Base-by-base conservation (phyloP, 37 sponge, comb jelly and placozoan genomes). In the Cliona cf. orientalis region DNA sequence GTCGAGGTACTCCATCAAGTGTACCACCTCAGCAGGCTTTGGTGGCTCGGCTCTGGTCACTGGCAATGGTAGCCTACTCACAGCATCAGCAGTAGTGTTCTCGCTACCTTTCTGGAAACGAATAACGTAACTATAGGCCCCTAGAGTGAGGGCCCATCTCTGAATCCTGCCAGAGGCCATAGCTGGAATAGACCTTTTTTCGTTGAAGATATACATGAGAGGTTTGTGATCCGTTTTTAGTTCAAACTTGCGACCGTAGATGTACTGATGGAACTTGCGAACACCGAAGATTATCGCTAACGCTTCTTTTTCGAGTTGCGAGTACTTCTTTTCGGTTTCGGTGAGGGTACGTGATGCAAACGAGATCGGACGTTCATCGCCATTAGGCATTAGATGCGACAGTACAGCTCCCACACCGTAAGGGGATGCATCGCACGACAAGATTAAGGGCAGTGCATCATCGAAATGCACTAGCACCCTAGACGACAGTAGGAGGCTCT, bases 181-280 rank as follows among this genome's bases (percentile, higher is more conserved):
- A 25, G 73, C 46, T 63, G 84, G 76, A 33, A 84, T 65, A 29
- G 59, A 26, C 58, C 58, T 78, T 25, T 22, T 40, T 5, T 34
- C 57, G 40, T 38, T 31, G 33, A 90, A 84, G 44, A 90, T 84
- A 65, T 81, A 46, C 4, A 41, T 62, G 2, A 90, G 80, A 5
- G 90, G 85, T 46, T 80, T 79, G 61, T 90, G 78, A 49, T 90
- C 91, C 11, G 82, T 62, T 23, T 80, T 39, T 5, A 90, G 37
- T 33, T 40, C 45, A 39, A 85, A 85, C 14, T 42, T 7, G 22
- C 65, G n/a, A n/a, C n/a, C n/a, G n/a, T n/a, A n/a, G n/a, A n/a
- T n/a, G n/a, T n/a, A n/a, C n/a, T n/a, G n/a, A n/a, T n/a, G n/a
- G n/a, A n/a, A n/a, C n/a, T n/a, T n/a, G n/a, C n/a, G n/a, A n/a